Evolutionary conservation across 2,888 invertebrate genomes (phyloP).

Genomic region (Drosophila kanekoi): DNA sequence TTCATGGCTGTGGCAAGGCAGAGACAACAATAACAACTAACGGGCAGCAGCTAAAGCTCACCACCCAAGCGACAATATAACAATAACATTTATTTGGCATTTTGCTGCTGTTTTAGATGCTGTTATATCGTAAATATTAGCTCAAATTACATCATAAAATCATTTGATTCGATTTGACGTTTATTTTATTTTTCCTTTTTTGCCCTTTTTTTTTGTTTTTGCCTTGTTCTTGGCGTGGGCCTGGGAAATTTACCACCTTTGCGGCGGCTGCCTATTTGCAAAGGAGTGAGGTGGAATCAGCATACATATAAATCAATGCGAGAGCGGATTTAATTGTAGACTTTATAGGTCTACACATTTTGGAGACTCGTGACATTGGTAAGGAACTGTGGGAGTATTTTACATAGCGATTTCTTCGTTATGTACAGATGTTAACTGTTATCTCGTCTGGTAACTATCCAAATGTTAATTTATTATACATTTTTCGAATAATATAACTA

Average conservation of each 20-base stretch:
- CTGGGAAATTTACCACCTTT: constrained; percentile 56
- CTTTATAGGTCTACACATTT: neutral
- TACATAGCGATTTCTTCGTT: neutral
- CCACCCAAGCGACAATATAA: constrained; percentile 84
- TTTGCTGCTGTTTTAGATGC: constrained; percentile 84
- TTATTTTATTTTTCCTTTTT: constrained; percentile 76
- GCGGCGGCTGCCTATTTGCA: constrained; percentile 15
- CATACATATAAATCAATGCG: constrained; percentile 36
- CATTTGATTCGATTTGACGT: constrained; percentile 85
- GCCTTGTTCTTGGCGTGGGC: constrained; percentile 25
- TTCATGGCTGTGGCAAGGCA: constrained; percentile 22
- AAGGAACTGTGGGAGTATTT: too few species aligned
- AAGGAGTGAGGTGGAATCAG: constrained; percentile 19
- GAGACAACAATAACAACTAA: constrained; percentile 33
- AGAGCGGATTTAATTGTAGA: neutral
- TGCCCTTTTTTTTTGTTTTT: constrained; percentile 2
- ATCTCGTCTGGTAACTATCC: too few species aligned
- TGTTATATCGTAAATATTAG: constrained; percentile 85
- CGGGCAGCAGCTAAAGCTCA: constrained; percentile 43
- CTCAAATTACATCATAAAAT: constrained; percentile 85
- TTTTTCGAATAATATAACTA: too few species aligned
- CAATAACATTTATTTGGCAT: constrained; percentile 84
- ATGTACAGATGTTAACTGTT: too few species aligned
- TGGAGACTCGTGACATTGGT: neutral
- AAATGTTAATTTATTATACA: too few species aligned